Evolutionary conservation across 2,797 vertebrate genomes (phyloP), one percentile per base, ranked within the genome.

Genomic region (Pangasius larnaudii): DNA sequence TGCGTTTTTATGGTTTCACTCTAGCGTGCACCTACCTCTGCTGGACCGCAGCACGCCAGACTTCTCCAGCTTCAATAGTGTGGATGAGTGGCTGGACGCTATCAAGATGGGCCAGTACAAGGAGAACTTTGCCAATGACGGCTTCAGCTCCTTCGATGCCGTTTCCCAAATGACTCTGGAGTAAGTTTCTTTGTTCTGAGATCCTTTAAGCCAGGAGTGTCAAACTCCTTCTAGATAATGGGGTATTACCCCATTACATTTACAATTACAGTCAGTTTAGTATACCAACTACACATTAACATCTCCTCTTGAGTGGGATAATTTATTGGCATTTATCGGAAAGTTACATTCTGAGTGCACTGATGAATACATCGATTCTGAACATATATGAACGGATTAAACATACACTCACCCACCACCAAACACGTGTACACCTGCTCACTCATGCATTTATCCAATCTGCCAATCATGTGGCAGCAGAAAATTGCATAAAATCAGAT

Each of bases 101-200:
- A 98, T 99, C 92, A 99, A 99, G 95, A 99, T 99, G 98, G 97
- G 97, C 89, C 98, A 99, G 93, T 99, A 99, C 94, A 99, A 99
- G 94, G 98, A 99, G 91, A 98, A 96, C 94, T 99, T 99, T 82
- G 93, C 96, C 95, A 97, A 88, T 0, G 97, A 97, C 9, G 97
- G 96, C 87, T 98, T 99, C 94, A 96, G 92, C 89, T 96, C 96
- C 93, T 99, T 99, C 30, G 97, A 98, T 0, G 93, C 97, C 1
- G 98, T 99, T 80, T 99, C 98, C 22, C 97, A 99, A 91, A 99
- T 99, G 97, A 98, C 97, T 87, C 97, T 97, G 96, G 98, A 99
- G 98, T 99, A 96, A 94, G 98, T 67, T 30, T 88, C 53, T 61
- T 88, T 85, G 30, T 84, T 56, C 51, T 67, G 33, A 18, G 39